These are phyloP conservation scores for Ctenopoma kingsleyae DNA, from an alignment of 2,797 vertebrate genomes.

Conservation along the genomic window DNA sequence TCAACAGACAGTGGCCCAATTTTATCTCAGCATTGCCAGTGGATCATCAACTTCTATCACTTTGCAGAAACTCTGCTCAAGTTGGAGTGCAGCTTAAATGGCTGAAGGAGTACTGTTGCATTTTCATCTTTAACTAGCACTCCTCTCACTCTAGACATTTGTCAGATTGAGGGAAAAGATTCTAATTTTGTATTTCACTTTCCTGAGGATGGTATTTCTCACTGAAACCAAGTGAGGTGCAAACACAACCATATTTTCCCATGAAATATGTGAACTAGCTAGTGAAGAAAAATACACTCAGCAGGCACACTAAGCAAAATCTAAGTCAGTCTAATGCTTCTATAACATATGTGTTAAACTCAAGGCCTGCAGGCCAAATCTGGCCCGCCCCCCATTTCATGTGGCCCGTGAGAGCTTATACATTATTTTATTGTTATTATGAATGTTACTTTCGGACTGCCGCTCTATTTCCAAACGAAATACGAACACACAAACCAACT, in stretches of 20 bases:
- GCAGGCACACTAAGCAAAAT: background rate
- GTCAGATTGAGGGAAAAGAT: constrained; percentile 36
- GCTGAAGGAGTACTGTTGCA: constrained; percentile 45
- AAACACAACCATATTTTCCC: constrained; percentile 18
- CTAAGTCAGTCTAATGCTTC: background rate
- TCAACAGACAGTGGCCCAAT: constrained; percentile 72
- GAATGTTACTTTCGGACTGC: no score
- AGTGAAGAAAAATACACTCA: constrained; percentile 9
- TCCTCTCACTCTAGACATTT: constrained; percentile 37
- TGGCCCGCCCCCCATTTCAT: no score
- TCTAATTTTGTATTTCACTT: constrained; percentile 42
- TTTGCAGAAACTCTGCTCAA: constrained; percentile 59
- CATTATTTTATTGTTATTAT: no score
- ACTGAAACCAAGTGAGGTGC: constrained; percentile 16
- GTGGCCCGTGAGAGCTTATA: no score
- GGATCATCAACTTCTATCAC: constrained; percentile 71
- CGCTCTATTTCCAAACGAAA: no score
- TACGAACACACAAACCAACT: no score
- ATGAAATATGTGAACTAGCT: constrained; percentile 14
- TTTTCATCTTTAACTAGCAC: constrained; percentile 42
- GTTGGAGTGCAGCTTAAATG: constrained; percentile 55
- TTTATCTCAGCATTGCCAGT: constrained; percentile 68
- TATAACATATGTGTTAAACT: no score
- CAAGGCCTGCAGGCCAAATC: no score
- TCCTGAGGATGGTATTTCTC: constrained; percentile 21